phyloP scores from a whole-genome alignment of 2,113 vertebrate genomes.

The Seriola dumerili region DNA sequence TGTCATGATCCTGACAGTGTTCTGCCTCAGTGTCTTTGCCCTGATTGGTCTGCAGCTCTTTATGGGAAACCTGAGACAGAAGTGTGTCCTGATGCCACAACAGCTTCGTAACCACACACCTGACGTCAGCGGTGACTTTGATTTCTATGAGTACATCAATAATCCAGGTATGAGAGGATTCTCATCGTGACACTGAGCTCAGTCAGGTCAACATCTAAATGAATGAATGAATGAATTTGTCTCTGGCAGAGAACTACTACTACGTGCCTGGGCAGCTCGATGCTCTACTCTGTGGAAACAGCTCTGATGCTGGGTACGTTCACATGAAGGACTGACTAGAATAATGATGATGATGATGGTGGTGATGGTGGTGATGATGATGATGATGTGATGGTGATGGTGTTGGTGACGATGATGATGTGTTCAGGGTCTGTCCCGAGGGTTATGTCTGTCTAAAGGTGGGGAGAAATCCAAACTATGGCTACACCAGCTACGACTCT shows the following conservation, averaged over 20 bases:
- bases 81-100: constrained; percentile 89
- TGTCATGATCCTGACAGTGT: constrained; percentile 95
- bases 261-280: constrained; percentile 85
- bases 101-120: constrained; percentile 70
- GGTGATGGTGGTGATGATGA: not conserved
- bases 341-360: not conserved
- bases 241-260: constrained; percentile 88
- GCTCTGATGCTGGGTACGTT: constrained; percentile 91
- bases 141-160: constrained; percentile 84
- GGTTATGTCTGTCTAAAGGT: constrained; percentile 91
- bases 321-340: not conserved
- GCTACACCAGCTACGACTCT: constrained; percentile 94
- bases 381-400: not conserved
- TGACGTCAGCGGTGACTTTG: constrained; percentile 70
- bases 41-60: constrained; percentile 96
- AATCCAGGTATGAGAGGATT: constrained; percentile 81
- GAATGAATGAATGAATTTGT: not conserved
- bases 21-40: constrained; percentile 94
- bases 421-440: constrained; percentile 90
- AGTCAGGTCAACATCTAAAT: not conserved
- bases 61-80: constrained; percentile 94
- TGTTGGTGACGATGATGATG: constrained; percentile 23
- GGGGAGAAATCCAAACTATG: constrained; percentile 94
- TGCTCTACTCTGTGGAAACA: constrained; percentile 94
- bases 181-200: not conserved